phyloP scores from a whole-genome alignment of 2,113 vertebrate genomes.

The Neoarius graeffei region DNA sequence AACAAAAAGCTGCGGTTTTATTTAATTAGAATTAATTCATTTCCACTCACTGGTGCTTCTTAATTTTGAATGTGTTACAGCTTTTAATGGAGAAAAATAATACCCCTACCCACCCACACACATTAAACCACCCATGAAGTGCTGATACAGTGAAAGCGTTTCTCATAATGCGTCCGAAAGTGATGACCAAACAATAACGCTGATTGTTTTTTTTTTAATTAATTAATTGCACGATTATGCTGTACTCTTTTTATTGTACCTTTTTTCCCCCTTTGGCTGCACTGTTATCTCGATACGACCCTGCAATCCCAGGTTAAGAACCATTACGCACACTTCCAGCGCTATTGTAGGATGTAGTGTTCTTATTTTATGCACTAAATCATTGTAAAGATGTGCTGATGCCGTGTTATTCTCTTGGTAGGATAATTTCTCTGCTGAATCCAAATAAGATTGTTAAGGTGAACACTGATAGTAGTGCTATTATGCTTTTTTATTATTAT shows the following conservation, averaged over 20 bases:
- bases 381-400: conserved; percentile 1
- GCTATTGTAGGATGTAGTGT: conserved; percentile 2
- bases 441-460: conserved; percentile 33
- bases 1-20: not conserved
- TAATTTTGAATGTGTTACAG: not conserved
- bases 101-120: not conserved
- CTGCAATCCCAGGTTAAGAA: conserved; percentile 13
- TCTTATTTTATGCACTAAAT: conserved; percentile 15
- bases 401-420: conserved; percentile 16
- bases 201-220: not conserved
- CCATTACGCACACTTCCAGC: not conserved
- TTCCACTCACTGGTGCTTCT: not conserved
- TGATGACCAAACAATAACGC: not conserved
- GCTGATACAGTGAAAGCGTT: conserved; percentile 9
- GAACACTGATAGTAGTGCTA: conserved; percentile 12
- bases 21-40: conserved; percentile 15
- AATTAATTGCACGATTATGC: not conserved
- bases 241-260: not conserved
- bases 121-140: conserved; percentile 10
- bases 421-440: conserved; percentile 36
- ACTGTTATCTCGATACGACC: conserved; percentile 12
- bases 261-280: not conserved
- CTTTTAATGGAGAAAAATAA: conserved; percentile 30
- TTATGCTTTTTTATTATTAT: conserved; percentile 15
- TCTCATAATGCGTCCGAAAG: not conserved